phyloP scores from a whole-genome alignment of 2,888 invertebrate genomes.

The Rhagonycha fulva region DNA sequence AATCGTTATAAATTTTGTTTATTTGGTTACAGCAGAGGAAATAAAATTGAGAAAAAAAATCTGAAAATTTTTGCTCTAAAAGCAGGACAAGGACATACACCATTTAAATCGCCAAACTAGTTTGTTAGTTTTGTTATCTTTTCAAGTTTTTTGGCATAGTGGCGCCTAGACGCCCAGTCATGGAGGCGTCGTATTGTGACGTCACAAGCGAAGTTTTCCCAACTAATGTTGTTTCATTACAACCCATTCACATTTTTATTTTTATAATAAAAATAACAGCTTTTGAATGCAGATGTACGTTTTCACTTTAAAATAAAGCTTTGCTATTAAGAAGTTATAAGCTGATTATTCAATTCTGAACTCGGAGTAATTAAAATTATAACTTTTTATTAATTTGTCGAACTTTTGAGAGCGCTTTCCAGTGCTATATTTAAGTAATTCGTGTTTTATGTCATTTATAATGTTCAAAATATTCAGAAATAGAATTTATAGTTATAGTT shows the following conservation, averaged over 20 bases:
- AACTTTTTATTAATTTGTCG: too few species aligned
- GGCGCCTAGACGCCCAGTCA: conserved; percentile 21
- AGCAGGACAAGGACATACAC: conserved; percentile 16
- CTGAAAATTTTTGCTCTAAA: not conserved
- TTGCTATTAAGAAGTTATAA: not conserved
- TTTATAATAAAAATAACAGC: not conserved
- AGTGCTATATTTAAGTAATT: too few species aligned
- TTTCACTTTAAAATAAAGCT: not conserved
- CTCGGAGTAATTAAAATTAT: too few species aligned
- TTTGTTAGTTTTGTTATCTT: conserved; percentile 19
- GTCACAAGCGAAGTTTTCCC: conserved; percentile 14
- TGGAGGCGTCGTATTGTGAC: conserved; percentile 5
- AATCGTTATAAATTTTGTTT: not conserved
- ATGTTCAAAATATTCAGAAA: too few species aligned
- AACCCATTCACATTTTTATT: not conserved
- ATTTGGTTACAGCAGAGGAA: not conserved
- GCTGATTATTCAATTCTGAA: not conserved
- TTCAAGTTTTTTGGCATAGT: conserved; percentile 4
- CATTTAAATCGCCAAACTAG: conserved; percentile 3
- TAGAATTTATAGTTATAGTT: too few species aligned
- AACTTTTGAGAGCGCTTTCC: too few species aligned
- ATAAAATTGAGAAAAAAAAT: not conserved
- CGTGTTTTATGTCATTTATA: too few species aligned
- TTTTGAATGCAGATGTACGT: not conserved
- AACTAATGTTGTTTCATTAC: not conserved